These are phyloP conservation scores for Carassius gibelio DNA, from an alignment of 2,113 vertebrate species.

Conservation along the genomic window DNA sequence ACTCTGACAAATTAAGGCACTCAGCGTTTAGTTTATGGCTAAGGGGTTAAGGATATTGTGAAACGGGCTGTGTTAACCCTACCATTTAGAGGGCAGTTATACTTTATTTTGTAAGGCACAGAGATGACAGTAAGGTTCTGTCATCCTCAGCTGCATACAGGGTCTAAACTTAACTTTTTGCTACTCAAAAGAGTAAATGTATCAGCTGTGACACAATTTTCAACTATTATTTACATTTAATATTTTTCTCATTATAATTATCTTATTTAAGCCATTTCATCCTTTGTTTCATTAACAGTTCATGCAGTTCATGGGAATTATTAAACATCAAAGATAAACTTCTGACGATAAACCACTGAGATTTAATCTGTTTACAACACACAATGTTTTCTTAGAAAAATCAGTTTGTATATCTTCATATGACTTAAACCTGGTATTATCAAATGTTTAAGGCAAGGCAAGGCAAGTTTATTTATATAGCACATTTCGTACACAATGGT, in stretches of 20 bases:
- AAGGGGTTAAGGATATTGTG: constrained; percentile 2
- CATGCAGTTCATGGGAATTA: not conserved
- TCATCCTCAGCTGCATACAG: not conserved
- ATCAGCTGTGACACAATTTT: not conserved
- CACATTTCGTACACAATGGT: too few relatives aligned
- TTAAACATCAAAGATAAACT: not conserved
- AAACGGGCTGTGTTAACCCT: constrained; percentile 8
- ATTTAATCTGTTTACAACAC: not conserved
- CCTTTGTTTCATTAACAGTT: not conserved
- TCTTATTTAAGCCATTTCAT: not conserved
- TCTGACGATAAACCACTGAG: not conserved
- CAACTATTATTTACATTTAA: not conserved
- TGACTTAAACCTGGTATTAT: not conserved
- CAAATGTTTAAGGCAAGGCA: not conserved
- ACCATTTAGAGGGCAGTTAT: constrained; percentile 1
- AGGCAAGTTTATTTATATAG: too few relatives aligned
- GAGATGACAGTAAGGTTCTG: constrained; percentile 17
- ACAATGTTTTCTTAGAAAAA: not conserved
- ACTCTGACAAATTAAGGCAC: constrained; percentile 18
- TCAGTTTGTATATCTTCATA: not conserved
- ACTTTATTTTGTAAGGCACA: not conserved
- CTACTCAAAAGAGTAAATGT: not conserved
- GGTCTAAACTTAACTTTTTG: not conserved
- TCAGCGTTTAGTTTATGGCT: constrained; percentile 14
- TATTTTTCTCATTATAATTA: not conserved